phyloP scores from a whole-genome alignment of 2,888 invertebrate species.

The Ormyrus rosae region DNA sequence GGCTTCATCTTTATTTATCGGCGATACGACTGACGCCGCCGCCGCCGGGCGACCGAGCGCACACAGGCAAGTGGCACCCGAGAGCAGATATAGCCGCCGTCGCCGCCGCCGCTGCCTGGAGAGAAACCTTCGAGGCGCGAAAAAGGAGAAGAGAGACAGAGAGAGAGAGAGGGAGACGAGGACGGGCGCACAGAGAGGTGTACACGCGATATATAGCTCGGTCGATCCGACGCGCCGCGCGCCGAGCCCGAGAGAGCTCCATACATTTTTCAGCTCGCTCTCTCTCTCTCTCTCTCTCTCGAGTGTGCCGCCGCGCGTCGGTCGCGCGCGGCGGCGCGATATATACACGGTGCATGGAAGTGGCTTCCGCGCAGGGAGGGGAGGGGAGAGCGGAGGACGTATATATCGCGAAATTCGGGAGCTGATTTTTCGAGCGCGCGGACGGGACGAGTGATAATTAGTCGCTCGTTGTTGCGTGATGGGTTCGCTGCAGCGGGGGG shows the following conservation, averaged over 20 bases:
- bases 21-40: constrained; percentile 63
- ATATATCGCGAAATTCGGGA: too few relatives aligned
- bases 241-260: background rate
- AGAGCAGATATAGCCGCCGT: too few relatives aligned
- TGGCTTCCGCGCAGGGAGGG: too few relatives aligned
- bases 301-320: background rate
- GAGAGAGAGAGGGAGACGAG: background rate
- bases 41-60: constrained; percentile 6
- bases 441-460: too few relatives aligned
- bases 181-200: background rate
- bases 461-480: too few relatives aligned
- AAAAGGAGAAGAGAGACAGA: background rate
- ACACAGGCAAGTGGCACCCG: too few relatives aligned
- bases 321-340: too few relatives aligned
- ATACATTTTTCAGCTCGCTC: background rate
- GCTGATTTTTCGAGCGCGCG: too few relatives aligned
- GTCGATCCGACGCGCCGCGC: background rate
- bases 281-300: background rate
- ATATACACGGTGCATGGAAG: too few relatives aligned
- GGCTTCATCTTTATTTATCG: constrained; percentile 70
- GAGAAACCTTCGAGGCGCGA: constrained; percentile 17
- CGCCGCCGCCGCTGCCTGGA: constrained; percentile 1
- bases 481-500: too few relatives aligned
- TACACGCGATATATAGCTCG: background rate
- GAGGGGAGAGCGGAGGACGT: too few relatives aligned